phyloP scores from a whole-genome alignment of 2,113 vertebrate species.

The Phalacrocorax pelagicus region DNA sequence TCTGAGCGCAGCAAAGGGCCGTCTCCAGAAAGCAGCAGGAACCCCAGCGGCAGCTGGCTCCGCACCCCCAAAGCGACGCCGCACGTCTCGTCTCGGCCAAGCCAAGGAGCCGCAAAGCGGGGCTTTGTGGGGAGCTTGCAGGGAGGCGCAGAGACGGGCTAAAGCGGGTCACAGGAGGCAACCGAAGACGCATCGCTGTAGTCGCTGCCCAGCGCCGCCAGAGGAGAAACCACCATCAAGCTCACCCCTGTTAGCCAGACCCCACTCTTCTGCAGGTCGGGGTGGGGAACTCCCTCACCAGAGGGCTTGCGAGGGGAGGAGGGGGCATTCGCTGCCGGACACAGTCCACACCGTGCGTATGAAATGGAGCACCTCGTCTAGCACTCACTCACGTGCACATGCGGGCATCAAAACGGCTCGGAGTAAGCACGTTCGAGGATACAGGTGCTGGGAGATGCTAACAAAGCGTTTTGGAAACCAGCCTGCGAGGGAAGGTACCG shows the following conservation, averaged over 20 bases:
- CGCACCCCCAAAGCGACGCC: not conserved
- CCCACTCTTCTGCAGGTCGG: not conserved
- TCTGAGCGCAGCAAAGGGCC: not conserved
- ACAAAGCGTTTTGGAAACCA: not conserved
- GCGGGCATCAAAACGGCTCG: not conserved
- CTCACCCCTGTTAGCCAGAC: not conserved
- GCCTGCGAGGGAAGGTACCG: not conserved
- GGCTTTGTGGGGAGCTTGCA: not conserved
- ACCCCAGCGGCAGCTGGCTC: not conserved
- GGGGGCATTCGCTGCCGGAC: accelerated
- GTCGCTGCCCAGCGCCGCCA: not conserved
- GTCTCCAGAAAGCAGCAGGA: not conserved
- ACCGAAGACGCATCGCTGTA: accelerated
- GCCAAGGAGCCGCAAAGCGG: not conserved
- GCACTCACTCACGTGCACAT: accelerated
- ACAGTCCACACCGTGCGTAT: accelerated
- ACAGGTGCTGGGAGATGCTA: not conserved
- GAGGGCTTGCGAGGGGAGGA: not conserved
- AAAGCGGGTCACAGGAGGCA: not conserved
- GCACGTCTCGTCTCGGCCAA: accelerated
- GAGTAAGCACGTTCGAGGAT: not conserved
- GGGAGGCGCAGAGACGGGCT: not conserved
- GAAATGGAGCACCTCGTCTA: not conserved
- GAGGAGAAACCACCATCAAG: not conserved
- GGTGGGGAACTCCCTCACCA: not conserved